Base-by-base conservation (phyloP, 2,797 vertebrate species). In the Sparidentex hasta region DNA sequence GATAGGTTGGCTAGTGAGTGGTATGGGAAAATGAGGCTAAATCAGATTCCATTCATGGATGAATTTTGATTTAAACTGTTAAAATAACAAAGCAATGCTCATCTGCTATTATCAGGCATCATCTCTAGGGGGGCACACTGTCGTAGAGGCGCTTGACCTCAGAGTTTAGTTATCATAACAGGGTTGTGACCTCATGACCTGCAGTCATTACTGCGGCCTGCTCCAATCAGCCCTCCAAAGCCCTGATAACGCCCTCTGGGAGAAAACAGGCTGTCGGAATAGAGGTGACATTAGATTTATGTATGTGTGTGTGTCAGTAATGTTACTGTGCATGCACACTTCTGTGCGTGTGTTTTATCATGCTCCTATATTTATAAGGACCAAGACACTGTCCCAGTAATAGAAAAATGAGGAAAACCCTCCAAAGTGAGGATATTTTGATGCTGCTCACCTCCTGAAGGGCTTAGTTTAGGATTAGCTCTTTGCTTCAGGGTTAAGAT, bases 81-180 rank as follows among this genome's bases (percentile, higher is more conserved):
- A 21, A 75, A 87, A 67, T 82, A 76, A 87, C 71, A 77, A 76
- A 76, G 63, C 47, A 56, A 12, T 64, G 52, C 68, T 87, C 81
- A 74, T 78, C 54, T 78, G 62, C 65, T 70, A 66, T 78, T 90
- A 91, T 93, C 83, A 29, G 55, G 58, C 82, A 48, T 70, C 70
- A 79, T 80, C 88, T 87, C 86, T 84, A 61, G 78, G 18, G 69
- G 52, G 48, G 80, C 65, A 8, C 46, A 48, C 74, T 33, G 61
- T 73, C 25, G 51, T 83, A 82, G 64, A 87, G 73, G 55, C 27
- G 43, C 67, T 51, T 93, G 89, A 93, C 88, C 89, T 83, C 86
- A 67, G 58, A 79, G 87, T 87, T 92, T 86, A 90, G 87, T 93
- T 90, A 90, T 92, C 88, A 89, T 90, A 90, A 89, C 89, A 88